Evolutionary conservation across 2,888 invertebrate genomes (phyloP), one percentile per base, ranked within the genome.

Genomic region (Reticulitermes lucifugus): DNA sequence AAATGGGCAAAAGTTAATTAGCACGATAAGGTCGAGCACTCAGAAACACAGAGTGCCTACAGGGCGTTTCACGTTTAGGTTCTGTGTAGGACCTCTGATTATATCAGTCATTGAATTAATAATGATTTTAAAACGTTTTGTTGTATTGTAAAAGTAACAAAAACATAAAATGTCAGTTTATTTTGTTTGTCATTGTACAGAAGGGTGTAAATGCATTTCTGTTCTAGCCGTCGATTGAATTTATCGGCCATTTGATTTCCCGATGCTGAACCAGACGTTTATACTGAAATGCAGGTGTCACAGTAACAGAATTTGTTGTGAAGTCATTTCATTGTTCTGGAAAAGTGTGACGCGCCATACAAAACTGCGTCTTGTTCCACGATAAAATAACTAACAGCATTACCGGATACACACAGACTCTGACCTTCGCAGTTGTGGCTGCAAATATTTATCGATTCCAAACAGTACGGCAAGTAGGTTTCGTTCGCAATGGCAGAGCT

Each of bases 281-380:
- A 12, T 41, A 14, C 73, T 41, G 73, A 73, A 73, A 73, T 6
- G 70, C n/a, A n/a, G 70, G n/a, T 70, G 25, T 70, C 70, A 70
- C 25, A 25, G 25, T 70, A 14, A 9, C 10, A 25, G 70, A 25
- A 5, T 70, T 70, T 73, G 41, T 25, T 25, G n/a, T 25, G 25
- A n/a, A 10, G 25, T 10, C 6, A 6, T 41, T 14, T 41, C 41
- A 41, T 73, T 73, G 73, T 73, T 41, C 41, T 35, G 73, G 14
- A 2, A 73, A 73, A 73, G 73, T 73, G 41, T 73, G 73, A 73
- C 73, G 73, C 41, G 73, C 7, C 10, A 65, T 25, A 65, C n/a
- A 65, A 65, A 25, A 65, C n/a, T 12, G 65, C 9, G 73, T 14
- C 21, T 73, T 14, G 41, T 73, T 73, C 25, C 14, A 41, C 41